phyloP scores from a whole-genome alignment of 2,113 vertebrate genomes.

The Arenaria interpres region DNA sequence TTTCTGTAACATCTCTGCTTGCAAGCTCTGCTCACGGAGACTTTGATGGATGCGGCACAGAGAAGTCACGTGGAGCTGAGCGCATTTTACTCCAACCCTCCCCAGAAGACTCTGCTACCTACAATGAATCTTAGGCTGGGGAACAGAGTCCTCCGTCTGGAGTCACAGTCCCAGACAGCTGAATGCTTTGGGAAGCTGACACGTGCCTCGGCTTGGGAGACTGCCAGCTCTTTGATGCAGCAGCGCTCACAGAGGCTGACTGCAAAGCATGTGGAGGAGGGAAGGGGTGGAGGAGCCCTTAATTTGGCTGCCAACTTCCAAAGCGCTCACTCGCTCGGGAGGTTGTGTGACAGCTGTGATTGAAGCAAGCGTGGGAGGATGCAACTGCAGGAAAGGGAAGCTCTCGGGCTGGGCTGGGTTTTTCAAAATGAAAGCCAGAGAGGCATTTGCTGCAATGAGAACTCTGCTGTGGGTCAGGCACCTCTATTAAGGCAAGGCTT shows the following conservation, averaged over 20 bases:
- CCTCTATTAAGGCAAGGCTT: neutral
- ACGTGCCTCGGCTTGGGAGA: neutral
- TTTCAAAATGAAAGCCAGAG: slow-evolving; percentile 15
- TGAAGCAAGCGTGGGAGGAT: slow-evolving; percentile 42
- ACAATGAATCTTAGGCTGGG: slow-evolving; percentile 4
- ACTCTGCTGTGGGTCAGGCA: neutral
- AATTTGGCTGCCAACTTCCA: slow-evolving; percentile 63
- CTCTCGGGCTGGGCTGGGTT: neutral
- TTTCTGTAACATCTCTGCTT: neutral
- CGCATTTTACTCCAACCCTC: neutral
- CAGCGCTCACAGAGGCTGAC: slow-evolving; percentile 29
- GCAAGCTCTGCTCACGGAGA: neutral
- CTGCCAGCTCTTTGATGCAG: slow-evolving; percentile 53
- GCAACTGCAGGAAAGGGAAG: slow-evolving; percentile 42
- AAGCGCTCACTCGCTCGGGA: slow-evolving; percentile 26
- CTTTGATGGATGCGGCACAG: neutral
- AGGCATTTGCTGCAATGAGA: neutral
- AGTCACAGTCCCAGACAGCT: slow-evolving; percentile 41
- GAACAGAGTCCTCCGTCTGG: slow-evolving; percentile 30
- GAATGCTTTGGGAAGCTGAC: slow-evolving; percentile 41
- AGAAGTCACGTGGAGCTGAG: neutral
- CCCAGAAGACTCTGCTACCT: neutral
- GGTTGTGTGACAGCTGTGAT: slow-evolving; percentile 44
- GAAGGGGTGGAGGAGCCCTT: slow-evolving; percentile 64
- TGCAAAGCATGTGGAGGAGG: slow-evolving; percentile 54